Percentiles rank a stretch among this genome's conserved stretches.
phyloP scores from a whole-genome alignment of 2,888 invertebrate species.

The Agrilus cyanescens region DNA sequence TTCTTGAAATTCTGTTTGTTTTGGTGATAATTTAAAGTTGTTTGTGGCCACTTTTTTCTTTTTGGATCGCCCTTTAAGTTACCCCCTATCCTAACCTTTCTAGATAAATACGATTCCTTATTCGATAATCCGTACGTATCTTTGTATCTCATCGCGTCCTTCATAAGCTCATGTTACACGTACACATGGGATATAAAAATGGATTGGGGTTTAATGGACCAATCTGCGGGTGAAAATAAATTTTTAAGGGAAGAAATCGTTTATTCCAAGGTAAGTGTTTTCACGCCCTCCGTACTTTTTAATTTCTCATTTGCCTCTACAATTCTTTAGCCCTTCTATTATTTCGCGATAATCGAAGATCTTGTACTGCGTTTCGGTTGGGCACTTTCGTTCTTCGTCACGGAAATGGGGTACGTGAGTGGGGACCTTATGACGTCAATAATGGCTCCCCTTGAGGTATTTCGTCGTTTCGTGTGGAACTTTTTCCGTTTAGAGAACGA shows the following conservation, averaged over 20 bases:
- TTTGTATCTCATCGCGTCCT: constrained; percentile 55
- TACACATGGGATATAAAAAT: constrained; percentile 81
- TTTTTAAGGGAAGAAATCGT: constrained; percentile 69
- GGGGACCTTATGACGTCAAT: constrained; percentile 55
- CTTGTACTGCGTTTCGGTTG: constrained; percentile 67
- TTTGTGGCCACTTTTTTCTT: too few species aligned
- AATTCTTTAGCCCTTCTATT: constrained; percentile 55
- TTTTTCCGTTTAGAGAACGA: constrained; percentile 84
- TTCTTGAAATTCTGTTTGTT: too few species aligned
- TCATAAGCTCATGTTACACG: constrained; percentile 66
- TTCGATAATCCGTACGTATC: constrained; percentile 54
- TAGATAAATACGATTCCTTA: constrained; percentile 37
- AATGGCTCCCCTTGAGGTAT: constrained; percentile 55
- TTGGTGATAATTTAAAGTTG: too few species aligned
- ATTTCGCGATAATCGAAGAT: constrained; percentile 73
- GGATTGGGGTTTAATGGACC: constrained; percentile 79
- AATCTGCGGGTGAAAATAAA: constrained; percentile 61
- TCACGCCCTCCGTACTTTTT: not conserved
- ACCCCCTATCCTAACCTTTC: too few species aligned
- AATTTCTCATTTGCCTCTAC: not conserved
- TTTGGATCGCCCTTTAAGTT: too few species aligned
- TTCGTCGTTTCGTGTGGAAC: constrained; percentile 70
- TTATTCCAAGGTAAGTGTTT: constrained; percentile 54
- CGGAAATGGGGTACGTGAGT: constrained; percentile 50
- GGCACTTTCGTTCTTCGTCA: constrained; percentile 59